Percentiles rank a stretch among this genome's conserved stretches.
These are phyloP conservation scores for Laticauda colubrina DNA, from an alignment of 2,113 vertebrate genomes.

Conservation along the genomic window DNA sequence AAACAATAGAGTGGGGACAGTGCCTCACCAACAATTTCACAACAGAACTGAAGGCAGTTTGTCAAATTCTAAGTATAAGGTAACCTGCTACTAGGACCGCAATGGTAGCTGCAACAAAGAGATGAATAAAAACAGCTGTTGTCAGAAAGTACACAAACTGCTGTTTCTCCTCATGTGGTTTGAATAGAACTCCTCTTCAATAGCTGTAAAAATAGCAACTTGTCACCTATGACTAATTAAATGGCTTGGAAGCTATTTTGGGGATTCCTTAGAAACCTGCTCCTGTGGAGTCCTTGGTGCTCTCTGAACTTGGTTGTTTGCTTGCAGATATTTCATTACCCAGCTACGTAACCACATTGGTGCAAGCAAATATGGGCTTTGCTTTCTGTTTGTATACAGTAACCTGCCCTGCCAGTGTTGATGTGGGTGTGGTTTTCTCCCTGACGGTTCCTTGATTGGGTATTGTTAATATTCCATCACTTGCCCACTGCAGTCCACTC, in stretches of 20 bases:
- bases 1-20: background rate
- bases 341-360: background rate
- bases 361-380: background rate
- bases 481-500: background rate
- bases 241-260: background rate
- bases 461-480: background rate
- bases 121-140: slow-evolving; percentile 8
- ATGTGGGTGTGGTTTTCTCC: background rate
- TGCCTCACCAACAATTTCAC: background rate
- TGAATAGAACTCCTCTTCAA: background rate
- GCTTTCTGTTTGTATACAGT: background rate
- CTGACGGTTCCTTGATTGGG: background rate
- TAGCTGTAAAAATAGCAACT: slow-evolving; percentile 13
- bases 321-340: background rate
- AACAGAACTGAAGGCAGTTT: background rate
- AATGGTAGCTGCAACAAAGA: background rate
- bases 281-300: background rate
- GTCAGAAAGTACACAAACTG: background rate
- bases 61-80: background rate
- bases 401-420: background rate
- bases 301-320: background rate
- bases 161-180: background rate
- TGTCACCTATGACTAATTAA: slow-evolving; percentile 4
- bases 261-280: background rate
- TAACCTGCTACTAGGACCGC: background rate